Conservation (phyloP, 30 jellyfish, hydroid and myxozoan species). For the Hydra vulgaris region DNA sequence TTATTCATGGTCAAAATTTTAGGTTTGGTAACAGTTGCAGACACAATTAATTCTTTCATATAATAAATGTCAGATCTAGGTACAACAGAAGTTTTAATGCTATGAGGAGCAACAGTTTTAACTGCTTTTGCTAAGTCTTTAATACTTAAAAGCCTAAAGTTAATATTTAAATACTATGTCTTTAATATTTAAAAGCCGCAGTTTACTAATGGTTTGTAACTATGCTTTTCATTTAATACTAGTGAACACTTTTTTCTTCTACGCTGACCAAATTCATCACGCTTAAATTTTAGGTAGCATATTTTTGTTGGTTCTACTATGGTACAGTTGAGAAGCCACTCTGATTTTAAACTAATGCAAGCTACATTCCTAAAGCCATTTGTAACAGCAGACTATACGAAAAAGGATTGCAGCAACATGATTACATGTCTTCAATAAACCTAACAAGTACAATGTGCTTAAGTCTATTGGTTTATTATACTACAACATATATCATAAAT, state of each 20-base stretch:
- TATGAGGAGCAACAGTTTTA: slow-evolving; percentile 7
- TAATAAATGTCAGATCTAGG: background rate
- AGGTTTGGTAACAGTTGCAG: too few species aligned
- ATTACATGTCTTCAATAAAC: slow-evolving; percentile 38
- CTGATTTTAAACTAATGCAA: background rate
- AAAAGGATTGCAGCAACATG: slow-evolving; percentile 50
- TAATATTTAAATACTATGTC: too few species aligned
- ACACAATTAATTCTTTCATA: background rate
- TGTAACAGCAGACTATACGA: slow-evolving; percentile 36
- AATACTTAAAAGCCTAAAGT: background rate
- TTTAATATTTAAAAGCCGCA: too few species aligned
- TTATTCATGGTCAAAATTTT: too few species aligned
- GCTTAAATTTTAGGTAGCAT: background rate
- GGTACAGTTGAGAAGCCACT: slow-evolving; percentile 26
- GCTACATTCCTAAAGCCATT: slow-evolving; percentile 26
- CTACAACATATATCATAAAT: background rate
- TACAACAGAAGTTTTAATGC: slow-evolving; percentile 18
- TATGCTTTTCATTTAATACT: slow-evolving; percentile 4
- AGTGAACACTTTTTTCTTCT: background rate
- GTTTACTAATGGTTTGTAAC: slow-evolving; percentile 8
- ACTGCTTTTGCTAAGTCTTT: slow-evolving; percentile 22
- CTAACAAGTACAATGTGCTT: slow-evolving; percentile 50
- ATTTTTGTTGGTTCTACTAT: slow-evolving; percentile 13
- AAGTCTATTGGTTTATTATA: background rate
- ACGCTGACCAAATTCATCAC: too few species aligned